Evolutionary conservation across 1,140 invertebrate genomes (phyloP), one percentile per base, ranked within the genome.

Genomic region (Aphelenchoides avenae): DNA sequence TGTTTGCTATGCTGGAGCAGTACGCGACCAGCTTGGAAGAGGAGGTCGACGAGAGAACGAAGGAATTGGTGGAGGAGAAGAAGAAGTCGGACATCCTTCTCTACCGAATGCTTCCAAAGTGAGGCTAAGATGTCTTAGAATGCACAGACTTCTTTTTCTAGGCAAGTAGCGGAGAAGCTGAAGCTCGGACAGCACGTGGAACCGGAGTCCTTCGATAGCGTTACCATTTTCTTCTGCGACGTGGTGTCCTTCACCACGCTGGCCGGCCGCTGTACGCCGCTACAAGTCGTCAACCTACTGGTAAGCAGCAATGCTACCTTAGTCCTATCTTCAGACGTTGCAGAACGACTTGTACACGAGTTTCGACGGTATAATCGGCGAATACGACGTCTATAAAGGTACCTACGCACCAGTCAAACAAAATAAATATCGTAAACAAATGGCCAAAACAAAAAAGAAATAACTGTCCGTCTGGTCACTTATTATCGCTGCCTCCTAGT

Each of bases 191-290:
- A 87, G 69, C 86, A 87, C 1, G 89, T 96, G 1, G 87, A 90
- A 78, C 91, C 92, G 3, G 92, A 96, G 80, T 87, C 87, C 1
- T 97, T 89, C 79, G 89, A 77, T 15, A 50, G 34, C 33, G 73
- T 75, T 0, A 75, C 73, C 2, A 86, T 91, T 42, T 91, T 94
- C 80, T 97, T 96, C 80, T 94, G 90, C 74, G 93, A 97, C 79
- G 96, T 97, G 78, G 92, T 97, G 50, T 91, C 91, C 61, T 97
- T 97, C 81, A 97, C 92, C 31, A 85, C 87, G 41, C 89, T 97
- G 85, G 92, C 90, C 5, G 89, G 91, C 0, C 87, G 91, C 77
- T 93, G 90, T 73, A 89, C 89, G 39, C 91, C 92, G 6, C 20
- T 78, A 3, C 80, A 91, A 83, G 7, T 87, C 22, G 86, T 86